These are phyloP conservation scores for Erinaceus europaeus DNA, from an alignment of 2,113 vertebrate genomes.

Conservation along the genomic window DNA sequence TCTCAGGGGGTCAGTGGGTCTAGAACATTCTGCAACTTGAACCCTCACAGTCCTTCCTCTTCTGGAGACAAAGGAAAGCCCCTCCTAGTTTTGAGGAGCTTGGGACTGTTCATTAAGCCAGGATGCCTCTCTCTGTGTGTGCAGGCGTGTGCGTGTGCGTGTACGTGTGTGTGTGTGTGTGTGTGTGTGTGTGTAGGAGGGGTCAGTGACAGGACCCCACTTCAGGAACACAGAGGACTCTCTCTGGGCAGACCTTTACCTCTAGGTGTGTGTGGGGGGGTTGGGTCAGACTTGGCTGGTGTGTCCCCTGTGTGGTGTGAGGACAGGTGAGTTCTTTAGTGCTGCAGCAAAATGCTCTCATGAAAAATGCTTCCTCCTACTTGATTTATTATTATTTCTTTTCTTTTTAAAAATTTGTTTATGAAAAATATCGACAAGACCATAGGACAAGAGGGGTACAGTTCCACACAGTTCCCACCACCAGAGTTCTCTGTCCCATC, in stretches of 20 bases:
- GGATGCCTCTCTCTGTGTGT: background rate
- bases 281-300: too few species aligned
- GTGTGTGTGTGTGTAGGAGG: too few species aligned
- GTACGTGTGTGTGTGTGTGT: too few species aligned
- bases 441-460: background rate
- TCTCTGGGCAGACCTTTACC: background rate
- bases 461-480: too few species aligned
- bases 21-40: background rate
- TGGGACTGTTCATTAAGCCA: background rate
- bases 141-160: too few species aligned
- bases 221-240: background rate
- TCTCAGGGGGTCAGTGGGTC: background rate
- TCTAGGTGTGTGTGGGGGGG: too few species aligned
- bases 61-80: background rate
- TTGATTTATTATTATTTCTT: too few species aligned
- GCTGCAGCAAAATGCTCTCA: background rate
- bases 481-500: too few species aligned
- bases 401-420: too few species aligned
- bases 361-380: background rate
- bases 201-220: background rate
- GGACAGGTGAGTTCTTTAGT: too few species aligned
- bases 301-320: too few species aligned
- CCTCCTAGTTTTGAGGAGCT: background rate
- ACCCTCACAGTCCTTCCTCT: fast-evolving
- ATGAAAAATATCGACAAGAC: too few species aligned